Evolutionary conservation across 2,113 vertebrate genomes (phyloP), one percentile per base, ranked within the genome.

Genomic region (Carassius auratus): DNA sequence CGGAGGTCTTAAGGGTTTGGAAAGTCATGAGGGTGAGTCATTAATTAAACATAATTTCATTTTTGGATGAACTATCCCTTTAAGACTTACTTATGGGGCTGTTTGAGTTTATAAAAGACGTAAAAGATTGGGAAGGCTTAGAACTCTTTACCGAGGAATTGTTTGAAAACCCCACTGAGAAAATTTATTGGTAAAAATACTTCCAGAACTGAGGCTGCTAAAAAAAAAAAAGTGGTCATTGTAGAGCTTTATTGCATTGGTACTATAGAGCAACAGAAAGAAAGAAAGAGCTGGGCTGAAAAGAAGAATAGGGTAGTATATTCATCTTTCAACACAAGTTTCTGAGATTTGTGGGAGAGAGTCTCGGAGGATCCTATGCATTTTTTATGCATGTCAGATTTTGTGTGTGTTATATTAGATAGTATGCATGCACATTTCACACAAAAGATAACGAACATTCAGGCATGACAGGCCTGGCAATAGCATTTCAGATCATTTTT

Each of bases 371-470:
- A 45, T 80, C 57, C 6, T 23, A 26, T 79, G 57, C 76, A 62
- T 45, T 79, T 79, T 79, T 45, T 42, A 62, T 79, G 57, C 76
- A 79, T 45, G 76, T 62, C 76, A 79, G 76, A 79, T 81, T 81
- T 23, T 6, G 14, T 30, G 61, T 48, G 36, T 50, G 57, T 79
- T 42, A 38, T 50, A 45, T 50, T 64, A 23, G 78, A 66, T 50
- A 50, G 14, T 30, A 66, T 4, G 23, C 13, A 1, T 79, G 61
- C 57, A 45, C 21, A 26, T 80, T 62, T 48, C 57, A 62, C 36
- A 61, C 33, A 45, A 81, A 81, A 81, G 61, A 81, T 68, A 81
- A 81, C 8, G 12, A 10, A 61, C 21, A 12, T 50, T 48, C 61
- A 64, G 42, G 14, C 38, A 48, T 13, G 38, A 81, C 61, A 50